Base-by-base conservation (phyloP, 2,797 vertebrate genomes). In the Channa striata region DNA sequence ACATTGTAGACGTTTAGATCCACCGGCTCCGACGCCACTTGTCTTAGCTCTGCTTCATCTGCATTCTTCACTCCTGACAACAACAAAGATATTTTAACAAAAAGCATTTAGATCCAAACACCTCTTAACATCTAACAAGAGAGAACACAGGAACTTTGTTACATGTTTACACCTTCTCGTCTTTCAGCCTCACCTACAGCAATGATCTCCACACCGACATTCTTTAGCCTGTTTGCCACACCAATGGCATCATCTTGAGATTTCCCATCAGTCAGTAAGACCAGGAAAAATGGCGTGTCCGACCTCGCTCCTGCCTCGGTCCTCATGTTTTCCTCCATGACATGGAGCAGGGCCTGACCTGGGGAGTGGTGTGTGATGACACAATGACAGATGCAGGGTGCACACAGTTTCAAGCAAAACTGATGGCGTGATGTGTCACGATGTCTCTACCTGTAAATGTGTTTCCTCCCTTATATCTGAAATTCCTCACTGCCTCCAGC, bases 231-330 rank as follows among this genome's bases (percentile, higher is more conserved):
- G 61, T 72, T 91, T 11, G 96, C 96, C 0, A 95, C 94, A 1
- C 91, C 68, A 1, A 86, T 90, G 60, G 96, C 97, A 1, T 97
- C 95, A 8, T 99, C 98, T 86, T 99, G 98, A 71, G 98, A 99
- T 83, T 98, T 98, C 40, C 98, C 97, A 5, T 99, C 97, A 0
- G 97, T 99, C 88, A 99, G 74, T 10, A 99, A 90, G 21, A 99
- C 74, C 51, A 98, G 76, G 66, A 97, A 76, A 52, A 94, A 94
- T 2, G 94, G 93, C 0, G 89, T 88, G 23, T 91, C 92, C 0
- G 82, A 20, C 30, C 96, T 92, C 0, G 95, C 93, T 0, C 97
- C 97, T 0, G 94, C 92, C 1, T 92, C 90, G 0, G 91, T 74
- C 74, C 85, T 93, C 86, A 99, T 93, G 70, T 96, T 99, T 86